Evolutionary conservation across 37 sponge, comb jelly and placozoan genomes (phyloP), one percentile per base, ranked within the genome.

Genomic region (Aplysina aerophoba): DNA sequence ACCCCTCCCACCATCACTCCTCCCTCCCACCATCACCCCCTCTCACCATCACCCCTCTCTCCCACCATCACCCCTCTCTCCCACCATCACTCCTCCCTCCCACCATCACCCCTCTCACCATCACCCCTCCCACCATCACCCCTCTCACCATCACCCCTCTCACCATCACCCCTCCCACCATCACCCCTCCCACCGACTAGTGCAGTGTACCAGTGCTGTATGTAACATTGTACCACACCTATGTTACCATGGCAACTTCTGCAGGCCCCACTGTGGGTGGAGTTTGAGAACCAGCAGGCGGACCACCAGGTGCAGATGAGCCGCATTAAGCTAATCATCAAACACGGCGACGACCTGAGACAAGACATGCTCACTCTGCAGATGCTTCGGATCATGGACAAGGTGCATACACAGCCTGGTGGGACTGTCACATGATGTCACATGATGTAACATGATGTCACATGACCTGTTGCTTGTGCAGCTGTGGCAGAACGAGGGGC

Each of bases 281-380:
- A 96, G 89, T 96, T 96, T 74, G 57, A 78, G 54, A 93, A 90
- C 73, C 90, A 84, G 33, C 89, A 89, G 4, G 79, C 54, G 28
- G 50, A 65, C 38, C 57, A 64, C 19, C 79, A 62, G 28, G 13
- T 75, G 22, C 41, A 75, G 78, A 40, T 75, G 78, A 15, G 78
- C 1, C 59, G 78, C 16, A 93, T 96, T 78, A 93, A 91, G 73
- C 66, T 96, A 59, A 96, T 96, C 25, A 89, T 92, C 38, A 96
- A 96, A 78, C 86, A 93, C 37, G 97, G 97, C 15, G 97, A 96
- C 41, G 97, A 96, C 87, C 85, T 96, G 24, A 53, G 97, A 74
- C 97, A 96, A 55, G 97, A 96, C 85, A 96, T 96, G 97, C 92
- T 96, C 55, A 96, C 97, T 1, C 89, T 96, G 64, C 97, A 96